Evolutionary conservation across 2,113 vertebrate genomes (phyloP).

Genomic region (Arothron firmamentum): DNA sequence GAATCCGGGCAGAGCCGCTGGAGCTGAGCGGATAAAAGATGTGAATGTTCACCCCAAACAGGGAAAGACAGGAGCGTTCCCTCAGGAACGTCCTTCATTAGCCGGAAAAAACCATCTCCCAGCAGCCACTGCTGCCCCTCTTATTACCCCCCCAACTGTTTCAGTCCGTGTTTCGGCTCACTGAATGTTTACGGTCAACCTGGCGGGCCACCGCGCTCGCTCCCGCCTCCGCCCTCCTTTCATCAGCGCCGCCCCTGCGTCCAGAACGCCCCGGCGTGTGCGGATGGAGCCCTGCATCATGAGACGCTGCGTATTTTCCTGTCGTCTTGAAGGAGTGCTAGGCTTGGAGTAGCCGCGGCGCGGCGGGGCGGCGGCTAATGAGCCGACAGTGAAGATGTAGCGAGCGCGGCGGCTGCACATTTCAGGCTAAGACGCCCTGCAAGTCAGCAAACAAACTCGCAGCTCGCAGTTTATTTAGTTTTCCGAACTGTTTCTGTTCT

Average conservation of each 20-base stretch:
- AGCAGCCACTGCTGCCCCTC: slow-evolving; percentile 12
- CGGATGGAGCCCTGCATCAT: not conserved
- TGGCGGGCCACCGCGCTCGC: slow-evolving; percentile 16
- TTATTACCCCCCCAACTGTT: too few species aligned
- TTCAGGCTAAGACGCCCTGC: slow-evolving; percentile 34
- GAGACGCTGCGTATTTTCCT: slow-evolving; percentile 19
- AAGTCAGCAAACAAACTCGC: slow-evolving; percentile 48
- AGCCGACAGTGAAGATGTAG: slow-evolving; percentile 53
- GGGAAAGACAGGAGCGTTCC: slow-evolving; percentile 34
- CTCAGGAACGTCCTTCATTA: slow-evolving; percentile 57
- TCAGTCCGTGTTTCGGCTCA: slow-evolving; percentile 14
- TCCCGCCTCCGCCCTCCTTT: slow-evolving; percentile 34
- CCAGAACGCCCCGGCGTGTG: slow-evolving; percentile 36
- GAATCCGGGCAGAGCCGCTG: slow-evolving; percentile 14
- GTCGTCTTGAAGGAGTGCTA: slow-evolving; percentile 50
- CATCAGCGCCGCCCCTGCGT: slow-evolving; percentile 37
- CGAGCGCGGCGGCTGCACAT: slow-evolving; percentile 41
- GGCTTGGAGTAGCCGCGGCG: slow-evolving; percentile 54
- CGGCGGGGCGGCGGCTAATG: slow-evolving; percentile 70
- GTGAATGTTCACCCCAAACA: slow-evolving; percentile 42
- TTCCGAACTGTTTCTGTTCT: slow-evolving; percentile 5
- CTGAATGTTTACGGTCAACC: slow-evolving; percentile 38
- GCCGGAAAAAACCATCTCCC: slow-evolving; percentile 43
- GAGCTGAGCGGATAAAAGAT: slow-evolving; percentile 42
- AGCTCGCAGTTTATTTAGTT: slow-evolving; percentile 22